Evolutionary conservation across 2,888 invertebrate genomes (phyloP), one percentile per base, ranked within the genome.

Genomic region (Eupithecia pulchellata): DNA sequence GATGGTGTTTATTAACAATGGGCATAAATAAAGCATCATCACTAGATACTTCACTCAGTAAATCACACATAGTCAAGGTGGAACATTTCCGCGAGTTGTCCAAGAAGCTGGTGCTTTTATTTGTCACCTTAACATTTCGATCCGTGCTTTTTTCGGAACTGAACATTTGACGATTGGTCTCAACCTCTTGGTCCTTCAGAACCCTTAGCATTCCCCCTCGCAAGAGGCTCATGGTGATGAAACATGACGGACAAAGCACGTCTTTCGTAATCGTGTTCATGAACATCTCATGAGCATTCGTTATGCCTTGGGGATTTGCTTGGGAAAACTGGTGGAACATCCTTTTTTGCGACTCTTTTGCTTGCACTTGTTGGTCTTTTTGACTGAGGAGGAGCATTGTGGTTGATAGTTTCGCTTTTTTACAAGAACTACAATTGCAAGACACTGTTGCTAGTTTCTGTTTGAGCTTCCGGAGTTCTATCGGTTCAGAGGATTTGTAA

Each of bases 161-260:
- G 42, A 81, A 79, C 68, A 82, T 80, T 36, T 79, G 73, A 0
- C 75, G 52, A 17, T 75, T 80, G 0, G 86, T 87, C 81, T 86
- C 89, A 0, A 82, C 79, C 69, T 86, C 87, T 72, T 86, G 87
- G 64, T 92, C 92, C 84, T 91, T 91, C 25, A 87, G 77, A 60
- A 88, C 68, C 76, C 77, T 88, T 1, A 80, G 72, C 1, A 76
- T 64, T 42, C 78, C 80, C 14, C 79, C 78, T 32, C 82, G 79
- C 60, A 89, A 71, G 25, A 88, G 66, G 71, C 79, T 85, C 68
- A 86, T 75, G 13, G 86, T 84, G 64, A 86, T 72, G 39, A 80
- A 83, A 71, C 90, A 91, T 14, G 84, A 84, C 1, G 89, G 86
- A 65, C 90, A 91, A 9, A 82, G 75, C 1, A 75, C 64, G 66